Evolutionary conservation across 2,888 invertebrate genomes (phyloP).

Genomic region (Spodoptera picta): DNA sequence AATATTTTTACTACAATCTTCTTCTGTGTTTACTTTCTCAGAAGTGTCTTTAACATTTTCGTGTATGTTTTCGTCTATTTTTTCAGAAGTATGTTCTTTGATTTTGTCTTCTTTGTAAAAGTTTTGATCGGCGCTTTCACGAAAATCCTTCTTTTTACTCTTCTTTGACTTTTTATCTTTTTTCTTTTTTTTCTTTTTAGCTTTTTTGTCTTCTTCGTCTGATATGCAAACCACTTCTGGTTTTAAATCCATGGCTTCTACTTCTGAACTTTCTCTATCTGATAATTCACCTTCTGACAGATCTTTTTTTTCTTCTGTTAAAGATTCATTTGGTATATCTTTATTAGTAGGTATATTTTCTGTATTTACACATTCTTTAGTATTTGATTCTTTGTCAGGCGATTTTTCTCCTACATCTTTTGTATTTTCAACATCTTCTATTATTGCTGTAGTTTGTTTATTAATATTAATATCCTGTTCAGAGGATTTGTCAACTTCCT

Average conservation of each 20-base stretch:
- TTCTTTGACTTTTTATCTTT: constrained; percentile 75
- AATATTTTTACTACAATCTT: no score
- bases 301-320: constrained; percentile 48
- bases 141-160: constrained; percentile 77
- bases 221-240: constrained; percentile 88
- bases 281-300: constrained; percentile 78
- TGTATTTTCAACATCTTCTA: constrained; percentile 4
- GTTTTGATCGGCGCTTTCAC: constrained; percentile 73
- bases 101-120: constrained; percentile 64
- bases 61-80: background rate
- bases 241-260: constrained; percentile 72
- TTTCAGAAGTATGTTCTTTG: background rate
- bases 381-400: background rate
- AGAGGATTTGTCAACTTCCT: background rate
- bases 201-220: constrained; percentile 76
- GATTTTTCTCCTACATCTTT: background rate
- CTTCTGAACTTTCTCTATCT: constrained; percentile 75
- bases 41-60: background rate
- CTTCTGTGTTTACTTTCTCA: constrained; percentile 1
- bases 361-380: background rate
- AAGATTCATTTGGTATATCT: constrained; percentile 14
- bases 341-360: constrained; percentile 5
- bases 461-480: background rate
- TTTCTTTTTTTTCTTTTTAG: constrained; percentile 81
- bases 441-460: background rate